A percentile compares a stretch with the other conserved stretches of the same genome.
Conservation (phyloP, 2,113 vertebrate species). For the Leucopsar rothschildi region DNA sequence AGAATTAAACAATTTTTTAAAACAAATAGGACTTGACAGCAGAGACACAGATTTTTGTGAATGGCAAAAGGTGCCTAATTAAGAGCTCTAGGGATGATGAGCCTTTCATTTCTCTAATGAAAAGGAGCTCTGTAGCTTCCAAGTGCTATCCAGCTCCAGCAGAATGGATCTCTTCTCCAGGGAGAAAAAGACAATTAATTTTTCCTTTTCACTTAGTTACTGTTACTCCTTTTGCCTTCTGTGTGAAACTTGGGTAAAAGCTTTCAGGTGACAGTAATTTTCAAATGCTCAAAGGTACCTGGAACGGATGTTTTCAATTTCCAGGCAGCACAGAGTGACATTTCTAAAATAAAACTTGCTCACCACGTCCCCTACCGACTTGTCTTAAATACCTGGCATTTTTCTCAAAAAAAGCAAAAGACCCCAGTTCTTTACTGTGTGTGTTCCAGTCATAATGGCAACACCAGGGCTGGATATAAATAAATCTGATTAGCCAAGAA, state of each 20-base stretch:
- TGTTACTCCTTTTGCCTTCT: background rate
- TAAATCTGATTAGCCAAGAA: background rate
- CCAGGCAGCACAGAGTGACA: background rate
- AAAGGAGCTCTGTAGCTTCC: conserved; percentile 43
- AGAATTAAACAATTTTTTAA: conserved; percentile 40
- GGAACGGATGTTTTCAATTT: background rate
- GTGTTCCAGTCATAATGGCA: background rate
- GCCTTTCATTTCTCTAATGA: conserved; percentile 59
- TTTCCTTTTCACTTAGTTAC: conserved; percentile 5
- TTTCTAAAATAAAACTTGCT: background rate
- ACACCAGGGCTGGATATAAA: background rate
- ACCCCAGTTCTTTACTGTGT: background rate
- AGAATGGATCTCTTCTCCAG: conserved; percentile 22
- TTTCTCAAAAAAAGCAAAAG: background rate
- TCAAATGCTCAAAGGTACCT: background rate
- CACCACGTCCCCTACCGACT: background rate
- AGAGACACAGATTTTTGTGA: conserved; percentile 26
- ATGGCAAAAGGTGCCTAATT: conserved; percentile 58
- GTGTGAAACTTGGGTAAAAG: background rate
- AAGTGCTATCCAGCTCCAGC: background rate
- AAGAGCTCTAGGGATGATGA: conserved; percentile 49
- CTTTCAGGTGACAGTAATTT: background rate
- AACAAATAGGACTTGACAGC: conserved; percentile 57
- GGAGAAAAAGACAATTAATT: conserved; percentile 23
- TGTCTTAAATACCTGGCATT: background rate